Base-by-base conservation (phyloP, 2,797 vertebrate genomes). In the Poeciliopsis presidionis region DNA sequence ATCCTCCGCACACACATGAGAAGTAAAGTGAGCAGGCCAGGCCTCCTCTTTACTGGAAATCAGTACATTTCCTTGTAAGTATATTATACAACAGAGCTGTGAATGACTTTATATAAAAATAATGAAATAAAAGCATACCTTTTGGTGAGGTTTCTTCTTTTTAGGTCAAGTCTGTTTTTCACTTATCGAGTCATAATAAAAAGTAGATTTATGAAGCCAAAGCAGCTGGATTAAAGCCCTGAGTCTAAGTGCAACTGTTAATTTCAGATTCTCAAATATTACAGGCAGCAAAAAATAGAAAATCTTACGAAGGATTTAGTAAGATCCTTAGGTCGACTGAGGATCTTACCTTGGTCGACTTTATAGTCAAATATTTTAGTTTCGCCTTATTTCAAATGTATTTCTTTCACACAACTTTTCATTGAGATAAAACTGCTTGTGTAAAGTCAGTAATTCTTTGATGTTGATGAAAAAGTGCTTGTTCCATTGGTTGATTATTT, bases 1-100 rank as follows among this genome's bases (percentile, higher is more conserved):
- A 89, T 88, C 86, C 84, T 90, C 13, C 39, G 5, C 33, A 46
- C 7, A 72, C 6, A 80, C 39, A 71, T 51, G 49, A 79, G 20
- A 75, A 25, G 33, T 73, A 18, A 73, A 16, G 4, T 6, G 57
- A 75, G 2, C 12, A 72, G 7, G 1, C 47, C 20, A 9, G 47
- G 25, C 45, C 25, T 53, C 3, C 28, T 9, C 51, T 59, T 86
- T 77, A 81, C 76, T 75, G 72, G 47, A 88, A 91, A 74, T 43
- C 7, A 4, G 1, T 4, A 14, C 0, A 0, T 69, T 75, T 78
- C 0, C 4, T 6, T 11, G 13, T 7, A 81, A 4, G 22, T 83
- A 1, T 45, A 30, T 16, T 73, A 28, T 20, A 22, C 22, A 49
- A 72, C 14, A 79, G 30, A 7, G 13, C 6, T 30, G 43, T 46